Evolutionary conservation across 2,888 invertebrate genomes (phyloP), one percentile per base, ranked within the genome.

Genomic region (Noctua pronuba): DNA sequence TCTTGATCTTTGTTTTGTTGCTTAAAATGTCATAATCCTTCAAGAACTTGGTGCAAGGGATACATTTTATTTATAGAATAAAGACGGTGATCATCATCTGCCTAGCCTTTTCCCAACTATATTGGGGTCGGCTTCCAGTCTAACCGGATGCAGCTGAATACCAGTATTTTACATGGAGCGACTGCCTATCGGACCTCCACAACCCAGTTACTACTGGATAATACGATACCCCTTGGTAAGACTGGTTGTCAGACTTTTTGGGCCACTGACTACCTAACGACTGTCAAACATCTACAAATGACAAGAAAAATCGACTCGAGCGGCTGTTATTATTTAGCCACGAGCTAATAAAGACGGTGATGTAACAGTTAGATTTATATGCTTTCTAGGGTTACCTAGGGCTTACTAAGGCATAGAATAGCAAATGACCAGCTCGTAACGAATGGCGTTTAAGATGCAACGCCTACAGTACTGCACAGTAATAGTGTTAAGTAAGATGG

Each of bases 401-500:
- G 65, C 44, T 65, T 60, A 72, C 38, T 72, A 49, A 52, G 13
- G 70, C 71, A 71, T 69, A 65, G 76, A 80, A 83, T 77, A 76
- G n/a, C 69, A 80, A 86, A 80, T 73, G 13, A 71, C 52, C 49
- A 13, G 28, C 1, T 71, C 58, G 71, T 46, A 65, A 67, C 38
- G 49, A 79, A 74, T 55, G 31, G 18, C 49, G 72, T 79, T 84
- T 78, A 76, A 70, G 55, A 89, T 86, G 85, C 88, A 81, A 69
- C 77, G 80, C 78, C 76, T 80, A 83, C 80, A 85, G 60, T 62
- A 38, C 52, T 60, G 71, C 77, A 86, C 86, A 83, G 88, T 89
- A 85, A 88, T 84, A 79, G 80, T 69, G 88, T 88, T 90, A 88
- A 90, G 83, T 87, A 80, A 83, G 85, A 79, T 68, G 62, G 79